Evolutionary conservation across 2,797 vertebrate species (phyloP).

Genomic region (Oreonectes daqikongensis): DNA sequence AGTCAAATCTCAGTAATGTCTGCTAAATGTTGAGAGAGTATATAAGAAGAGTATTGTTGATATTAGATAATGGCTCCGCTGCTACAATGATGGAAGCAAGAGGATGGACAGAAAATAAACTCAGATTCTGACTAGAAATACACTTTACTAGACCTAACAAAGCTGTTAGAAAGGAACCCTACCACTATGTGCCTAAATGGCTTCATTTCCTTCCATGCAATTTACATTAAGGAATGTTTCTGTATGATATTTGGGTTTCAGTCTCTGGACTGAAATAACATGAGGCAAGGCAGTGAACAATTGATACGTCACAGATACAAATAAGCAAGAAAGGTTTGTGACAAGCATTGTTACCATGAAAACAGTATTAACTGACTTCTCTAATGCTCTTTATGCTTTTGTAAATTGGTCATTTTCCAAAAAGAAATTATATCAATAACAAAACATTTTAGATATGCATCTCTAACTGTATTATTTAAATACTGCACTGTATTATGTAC

Average conservation of each 20-base stretch:
- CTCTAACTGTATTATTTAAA: conserved; percentile 72
- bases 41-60: conserved; percentile 13
- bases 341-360: conserved; percentile 52
- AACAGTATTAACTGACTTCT: conserved; percentile 58
- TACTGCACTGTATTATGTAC: conserved; percentile 78
- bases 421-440: conserved; percentile 47
- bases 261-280: conserved; percentile 40
- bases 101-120: conserved; percentile 16
- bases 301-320: conserved; percentile 45
- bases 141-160: conserved; percentile 22
- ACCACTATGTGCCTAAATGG: conserved; percentile 53
- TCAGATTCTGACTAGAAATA: conserved; percentile 7
- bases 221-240: conserved; percentile 54
- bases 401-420: conserved; percentile 65
- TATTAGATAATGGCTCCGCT: conserved; percentile 32
- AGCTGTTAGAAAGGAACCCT: conserved; percentile 41
- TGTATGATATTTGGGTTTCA: conserved; percentile 40
- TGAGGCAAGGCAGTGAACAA: conserved; percentile 50
- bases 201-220: conserved; percentile 57
- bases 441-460: conserved; percentile 46
- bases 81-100: conserved; percentile 33
- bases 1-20: conserved; percentile 2
- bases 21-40: neutral
- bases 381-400: conserved; percentile 65
- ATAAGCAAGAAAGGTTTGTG: conserved; percentile 49